Evolutionary conservation across 2,888 invertebrate species (phyloP).

Genomic region (Clanis bilineata): DNA sequence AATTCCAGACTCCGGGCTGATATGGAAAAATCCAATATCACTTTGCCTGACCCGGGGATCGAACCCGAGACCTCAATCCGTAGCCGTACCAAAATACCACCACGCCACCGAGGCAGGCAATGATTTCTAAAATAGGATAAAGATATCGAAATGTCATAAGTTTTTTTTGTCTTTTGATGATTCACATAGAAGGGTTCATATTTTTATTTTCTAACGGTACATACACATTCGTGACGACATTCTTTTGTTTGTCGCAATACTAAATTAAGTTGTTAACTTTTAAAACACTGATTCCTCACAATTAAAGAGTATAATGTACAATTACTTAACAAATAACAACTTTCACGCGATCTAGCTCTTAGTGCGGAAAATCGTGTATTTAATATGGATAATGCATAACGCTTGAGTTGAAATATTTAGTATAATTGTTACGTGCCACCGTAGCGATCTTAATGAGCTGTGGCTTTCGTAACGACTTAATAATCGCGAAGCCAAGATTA

Average conservation of each 20-base stretch:
- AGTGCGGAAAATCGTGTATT: constrained; percentile 17
- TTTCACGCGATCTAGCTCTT: constrained; percentile 34
- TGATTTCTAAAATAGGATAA: too few species aligned
- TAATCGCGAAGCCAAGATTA: neutral
- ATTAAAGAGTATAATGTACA: neutral
- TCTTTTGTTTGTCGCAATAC: neutral
- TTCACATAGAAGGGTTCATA: too few species aligned
- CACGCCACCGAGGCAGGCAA: too few species aligned
- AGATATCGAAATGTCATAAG: too few species aligned
- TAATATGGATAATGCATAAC: neutral
- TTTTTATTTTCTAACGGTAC: neutral
- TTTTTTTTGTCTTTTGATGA: too few species aligned
- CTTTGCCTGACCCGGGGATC: too few species aligned
- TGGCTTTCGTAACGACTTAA: constrained; percentile 1
- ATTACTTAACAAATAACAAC: constrained; percentile 23
- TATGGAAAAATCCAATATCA: too few species aligned
- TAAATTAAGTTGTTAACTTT: neutral
- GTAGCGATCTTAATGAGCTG: constrained; percentile 1
- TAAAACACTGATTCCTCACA: neutral
- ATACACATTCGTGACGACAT: neutral
- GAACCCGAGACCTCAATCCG: too few species aligned
- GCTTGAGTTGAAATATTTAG: neutral
- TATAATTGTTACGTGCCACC: constrained; percentile 9
- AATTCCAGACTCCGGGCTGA: too few species aligned
- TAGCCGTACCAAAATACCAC: too few species aligned